phyloP scores from a whole-genome alignment of 2,888 invertebrate species.

The Ophioninae sp. region DNA sequence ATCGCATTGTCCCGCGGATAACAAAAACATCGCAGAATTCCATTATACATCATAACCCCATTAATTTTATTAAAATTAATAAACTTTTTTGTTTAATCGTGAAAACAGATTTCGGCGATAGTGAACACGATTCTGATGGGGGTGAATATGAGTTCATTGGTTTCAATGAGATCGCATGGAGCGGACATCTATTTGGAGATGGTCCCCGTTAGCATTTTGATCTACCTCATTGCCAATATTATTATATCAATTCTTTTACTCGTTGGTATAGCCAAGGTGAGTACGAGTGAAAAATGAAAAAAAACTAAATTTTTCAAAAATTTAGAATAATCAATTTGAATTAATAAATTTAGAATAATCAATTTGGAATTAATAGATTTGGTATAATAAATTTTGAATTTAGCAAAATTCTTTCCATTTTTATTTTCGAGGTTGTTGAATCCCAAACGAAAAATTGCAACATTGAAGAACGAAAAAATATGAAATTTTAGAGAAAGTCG shows the following conservation, averaged over 20 bases:
- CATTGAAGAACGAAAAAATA: background rate
- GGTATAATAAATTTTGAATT: no score
- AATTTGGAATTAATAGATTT: no score
- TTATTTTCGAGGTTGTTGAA: no score
- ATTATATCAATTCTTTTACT: conserved; percentile 27
- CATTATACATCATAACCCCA: no score
- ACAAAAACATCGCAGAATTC: no score
- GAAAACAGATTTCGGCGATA: conserved; percentile 11
- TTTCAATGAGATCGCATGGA: no score
- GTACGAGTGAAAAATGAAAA: background rate
- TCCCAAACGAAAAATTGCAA: background rate
- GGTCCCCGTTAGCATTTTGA: conserved; percentile 10
- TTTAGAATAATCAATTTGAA: no score
- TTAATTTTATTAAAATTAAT: no score
- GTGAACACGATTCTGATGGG: conserved; percentile 25
- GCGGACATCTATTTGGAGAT: background rate
- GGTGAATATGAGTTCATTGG: background rate
- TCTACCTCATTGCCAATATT: conserved; percentile 5
- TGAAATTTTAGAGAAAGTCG: conserved; percentile 1
- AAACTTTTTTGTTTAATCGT: background rate
- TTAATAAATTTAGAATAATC: no score
- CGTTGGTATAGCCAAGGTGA: conserved; percentile 42
- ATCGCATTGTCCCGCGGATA: no score
- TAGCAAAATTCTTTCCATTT: background rate
- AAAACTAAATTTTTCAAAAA: background rate